These are phyloP conservation scores for Drosophila paucipuncta DNA, from an alignment of 2,888 invertebrate species.

Conservation along the genomic window DNA sequence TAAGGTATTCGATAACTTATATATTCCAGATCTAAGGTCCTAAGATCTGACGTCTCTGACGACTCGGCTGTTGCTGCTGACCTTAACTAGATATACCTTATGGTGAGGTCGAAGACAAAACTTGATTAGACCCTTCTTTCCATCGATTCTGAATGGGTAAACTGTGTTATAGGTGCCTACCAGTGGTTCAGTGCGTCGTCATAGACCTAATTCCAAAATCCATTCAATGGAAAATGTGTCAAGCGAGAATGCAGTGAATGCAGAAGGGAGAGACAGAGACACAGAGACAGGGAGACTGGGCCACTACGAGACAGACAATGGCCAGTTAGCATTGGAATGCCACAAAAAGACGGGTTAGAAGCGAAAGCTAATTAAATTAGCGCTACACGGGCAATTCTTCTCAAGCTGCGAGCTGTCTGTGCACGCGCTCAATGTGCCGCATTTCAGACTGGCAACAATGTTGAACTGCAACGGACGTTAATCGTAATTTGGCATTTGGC, in stretches of 20 bases:
- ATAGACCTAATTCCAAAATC: constrained; percentile 68
- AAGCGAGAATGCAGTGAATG: constrained; percentile 27
- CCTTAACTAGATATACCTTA: background rate
- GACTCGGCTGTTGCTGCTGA: background rate
- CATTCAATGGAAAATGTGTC: constrained; percentile 61
- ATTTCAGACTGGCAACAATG: constrained; percentile 62
- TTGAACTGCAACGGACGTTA: constrained; percentile 70
- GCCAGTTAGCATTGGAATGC: constrained; percentile 50
- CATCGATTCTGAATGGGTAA: constrained; percentile 7
- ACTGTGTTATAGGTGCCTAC: background rate
- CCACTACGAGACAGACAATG: constrained; percentile 24
- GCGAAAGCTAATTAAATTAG: constrained; percentile 54
- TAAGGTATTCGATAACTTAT: background rate
- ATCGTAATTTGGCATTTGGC: constrained; percentile 12
- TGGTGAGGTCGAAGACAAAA: constrained; percentile 10
- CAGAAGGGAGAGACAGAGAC: constrained; percentile 1
- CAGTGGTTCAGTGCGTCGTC: constrained; percentile 40
- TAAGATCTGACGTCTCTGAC: background rate
- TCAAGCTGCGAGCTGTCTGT: constrained; percentile 19
- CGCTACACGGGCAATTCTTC: constrained; percentile 31
- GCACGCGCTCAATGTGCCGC: constrained; percentile 14
- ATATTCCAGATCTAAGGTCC: background rate
- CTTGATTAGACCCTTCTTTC: background rate
- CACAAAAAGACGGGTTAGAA: constrained; percentile 30
- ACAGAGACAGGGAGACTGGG: constrained; percentile 17